Conservation (phyloP, 2,888 invertebrate genomes). For the Pardosa pseudoannulata region DNA sequence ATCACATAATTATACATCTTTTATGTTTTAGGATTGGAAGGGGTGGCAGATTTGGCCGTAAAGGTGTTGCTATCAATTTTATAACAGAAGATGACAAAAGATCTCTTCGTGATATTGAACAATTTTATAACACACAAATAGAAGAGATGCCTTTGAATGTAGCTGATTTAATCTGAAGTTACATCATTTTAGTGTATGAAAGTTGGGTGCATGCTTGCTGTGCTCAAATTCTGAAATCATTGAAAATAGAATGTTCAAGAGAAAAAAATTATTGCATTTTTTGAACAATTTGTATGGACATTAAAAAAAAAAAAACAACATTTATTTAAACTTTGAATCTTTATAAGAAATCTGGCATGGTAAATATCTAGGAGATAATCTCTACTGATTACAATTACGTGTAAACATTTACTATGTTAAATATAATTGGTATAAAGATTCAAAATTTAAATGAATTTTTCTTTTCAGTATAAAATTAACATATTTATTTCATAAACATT, state of each 20-base stretch:
- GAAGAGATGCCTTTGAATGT: conserved; percentile 99
- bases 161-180: conserved; percentile 95
- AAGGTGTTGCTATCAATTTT: conserved; percentile 99
- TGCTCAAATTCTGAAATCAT: conserved; percentile 59
- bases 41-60: conserved; percentile 99
- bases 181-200: conserved; percentile 58
- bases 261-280: conserved; percentile 47
- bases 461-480: conserved; percentile 27
- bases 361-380: conserved; percentile 18
- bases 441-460: conserved; percentile 36
- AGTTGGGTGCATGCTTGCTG: conserved; percentile 67
- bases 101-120: conserved; percentile 97
- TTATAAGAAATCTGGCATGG: conserved; percentile 27
- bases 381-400: not conserved
- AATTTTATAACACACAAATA: conserved; percentile 98
- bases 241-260: conserved; percentile 54
- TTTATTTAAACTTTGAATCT: conserved; percentile 52
- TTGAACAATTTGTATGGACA: conserved; percentile 53
- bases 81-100: conserved; percentile 96
- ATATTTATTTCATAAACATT: conserved; percentile 47
- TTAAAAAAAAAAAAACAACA: not conserved
- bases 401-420: not conserved
- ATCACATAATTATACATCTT: too few relatives aligned
- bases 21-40: conserved; percentile 90
- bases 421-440: conserved; percentile 27